Conservation (phyloP, 1,140 invertebrate genomes). For the Drosophila athabasca region DNA sequence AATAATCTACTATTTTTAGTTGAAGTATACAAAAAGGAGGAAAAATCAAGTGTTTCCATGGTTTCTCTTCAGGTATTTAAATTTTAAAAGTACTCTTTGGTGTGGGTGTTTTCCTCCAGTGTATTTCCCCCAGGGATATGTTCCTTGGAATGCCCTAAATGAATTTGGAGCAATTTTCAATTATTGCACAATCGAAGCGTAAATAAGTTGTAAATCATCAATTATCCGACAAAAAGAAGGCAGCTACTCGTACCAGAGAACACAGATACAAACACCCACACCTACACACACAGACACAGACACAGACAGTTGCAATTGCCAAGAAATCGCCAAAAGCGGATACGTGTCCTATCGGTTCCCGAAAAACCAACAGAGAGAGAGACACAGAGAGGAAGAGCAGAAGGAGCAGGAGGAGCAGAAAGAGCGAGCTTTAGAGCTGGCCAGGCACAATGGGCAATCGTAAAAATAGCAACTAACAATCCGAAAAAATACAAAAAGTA, state of each 20-base stretch:
- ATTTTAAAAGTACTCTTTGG: no score
- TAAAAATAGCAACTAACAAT: conserved; percentile 75
- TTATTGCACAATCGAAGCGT: conserved; percentile 81
- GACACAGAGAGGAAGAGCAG: conserved; percentile 1
- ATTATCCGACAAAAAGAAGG: conserved; percentile 68
- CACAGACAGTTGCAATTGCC: conserved; percentile 66
- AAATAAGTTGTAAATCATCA: conserved; percentile 82
- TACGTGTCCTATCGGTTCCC: conserved; percentile 72
- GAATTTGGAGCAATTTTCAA: conserved; percentile 81
- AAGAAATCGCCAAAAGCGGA: conserved; percentile 72
- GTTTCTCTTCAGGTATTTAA: no score
- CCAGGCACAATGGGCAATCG: conserved; percentile 78
- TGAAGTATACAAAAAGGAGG: neutral
- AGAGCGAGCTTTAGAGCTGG: conserved; percentile 51
- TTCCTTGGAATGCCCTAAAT: conserved; percentile 64
- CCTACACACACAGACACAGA: conserved; percentile 14
- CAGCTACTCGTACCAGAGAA: conserved; percentile 14
- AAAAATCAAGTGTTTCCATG: no score
- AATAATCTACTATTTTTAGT: no score
- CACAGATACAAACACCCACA: conserved; percentile 21
- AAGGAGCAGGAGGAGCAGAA: neutral
- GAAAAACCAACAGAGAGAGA: conserved; percentile 49
- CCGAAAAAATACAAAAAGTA: conserved; percentile 45
- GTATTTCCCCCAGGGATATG: conserved; percentile 2
- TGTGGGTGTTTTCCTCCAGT: no score